Evolutionary conservation across 2,113 vertebrate genomes (phyloP).

Genomic region (Sylvietta virens): DNA sequence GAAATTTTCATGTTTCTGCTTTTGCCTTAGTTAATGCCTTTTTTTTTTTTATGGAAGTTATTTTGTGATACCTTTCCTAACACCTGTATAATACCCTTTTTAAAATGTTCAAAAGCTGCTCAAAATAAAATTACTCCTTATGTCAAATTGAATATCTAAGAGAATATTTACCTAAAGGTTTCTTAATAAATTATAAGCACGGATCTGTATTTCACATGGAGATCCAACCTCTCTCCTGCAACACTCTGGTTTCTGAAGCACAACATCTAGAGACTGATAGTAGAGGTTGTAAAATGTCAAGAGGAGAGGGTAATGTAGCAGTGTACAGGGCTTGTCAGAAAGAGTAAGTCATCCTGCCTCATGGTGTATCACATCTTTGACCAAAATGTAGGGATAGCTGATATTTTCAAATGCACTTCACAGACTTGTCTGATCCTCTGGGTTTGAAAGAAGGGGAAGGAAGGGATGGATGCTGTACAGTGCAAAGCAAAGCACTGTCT

Average conservation of each 20-base stretch:
- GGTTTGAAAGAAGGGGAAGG: not conserved
- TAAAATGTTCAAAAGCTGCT: not conserved
- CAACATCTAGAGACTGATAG: not conserved
- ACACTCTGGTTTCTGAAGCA: not conserved
- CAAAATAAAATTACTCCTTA: not conserved
- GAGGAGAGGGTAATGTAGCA: not conserved
- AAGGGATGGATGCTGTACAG: not conserved
- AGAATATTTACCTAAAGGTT: not conserved
- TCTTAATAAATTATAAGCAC: not conserved
- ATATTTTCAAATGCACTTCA: not conserved
- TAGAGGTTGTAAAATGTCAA: not conserved
- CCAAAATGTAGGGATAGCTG: not conserved
- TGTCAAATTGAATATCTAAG: not conserved
- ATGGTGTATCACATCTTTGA: not conserved
- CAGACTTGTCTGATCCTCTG: not conserved
- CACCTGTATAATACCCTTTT: not conserved
- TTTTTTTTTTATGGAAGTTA: not conserved
- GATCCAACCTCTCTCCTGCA: not conserved
- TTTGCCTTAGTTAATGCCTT: not conserved
- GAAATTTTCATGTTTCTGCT: not conserved
- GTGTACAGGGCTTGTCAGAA: fast-evolving
- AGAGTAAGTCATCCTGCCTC: not conserved
- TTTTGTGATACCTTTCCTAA: not conserved
- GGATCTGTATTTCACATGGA: not conserved
- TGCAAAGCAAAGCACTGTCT: not conserved